Base-by-base conservation (phyloP, 2,888 invertebrate genomes). In the Nineta flava region DNA sequence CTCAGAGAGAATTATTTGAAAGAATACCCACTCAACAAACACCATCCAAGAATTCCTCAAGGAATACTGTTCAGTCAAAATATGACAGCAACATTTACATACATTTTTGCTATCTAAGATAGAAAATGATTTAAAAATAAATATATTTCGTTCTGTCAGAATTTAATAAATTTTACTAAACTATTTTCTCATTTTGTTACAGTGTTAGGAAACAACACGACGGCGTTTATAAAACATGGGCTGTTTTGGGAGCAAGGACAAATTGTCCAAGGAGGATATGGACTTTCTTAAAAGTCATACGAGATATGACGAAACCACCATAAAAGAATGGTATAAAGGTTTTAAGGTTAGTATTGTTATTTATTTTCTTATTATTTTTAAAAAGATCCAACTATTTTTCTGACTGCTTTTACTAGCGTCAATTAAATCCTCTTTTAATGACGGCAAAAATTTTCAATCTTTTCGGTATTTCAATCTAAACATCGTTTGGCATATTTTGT, bases 281-380 rank as follows among this genome's bases (percentile, higher is more conserved):
- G 94, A 96, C 65, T 99, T 97, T 73, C 80, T 99, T 59, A 95
- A 95, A 72, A 84, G 90, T 57, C 94, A 97, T 72, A 99, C 97
- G 54, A 84, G 94, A 58, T 99, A 99, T 70, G 94, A 95, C 62
- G 97, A 99, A 71, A 87, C 90, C 59, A 96, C 97, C 63, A 99
- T 99, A 70, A 96, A 96, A 70, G 96, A 97, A 73, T 99, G 97
- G 97, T 97, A 99, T 73, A 95, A 96, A 75, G 97, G 97, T 57
- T 99, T 97, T 69, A 95, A 96, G 87, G 96, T 96, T 73, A 77
- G 78, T 70, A 26, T 26, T 26, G 7, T n/a, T n/a, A n/a, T n/a
- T n/a, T n/a, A n/a, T n/a, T n/a, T n/a, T n/a, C n/a, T n/a, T n/a
- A n/a, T n/a, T n/a, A n/a, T n/a, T n/a, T n/a, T n/a, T n/a, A n/a